Percentiles rank a stretch among this genome's conserved stretches.
phyloP scores from a whole-genome alignment of 2,797 vertebrate genomes.

The Siniperca scherzeri region DNA sequence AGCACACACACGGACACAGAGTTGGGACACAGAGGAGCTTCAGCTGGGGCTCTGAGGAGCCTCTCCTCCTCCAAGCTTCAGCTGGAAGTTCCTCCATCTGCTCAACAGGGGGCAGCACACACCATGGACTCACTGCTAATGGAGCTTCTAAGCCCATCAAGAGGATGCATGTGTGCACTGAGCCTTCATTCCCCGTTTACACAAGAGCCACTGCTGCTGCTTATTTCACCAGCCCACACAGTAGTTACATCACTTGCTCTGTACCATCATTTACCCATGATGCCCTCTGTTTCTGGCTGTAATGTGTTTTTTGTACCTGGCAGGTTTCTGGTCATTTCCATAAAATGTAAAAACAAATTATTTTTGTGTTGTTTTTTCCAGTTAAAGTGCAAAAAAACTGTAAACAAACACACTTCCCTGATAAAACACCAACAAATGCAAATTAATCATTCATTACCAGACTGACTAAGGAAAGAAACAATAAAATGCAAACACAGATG shows the following conservation, averaged over 20 bases:
- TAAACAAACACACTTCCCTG: too few species aligned
- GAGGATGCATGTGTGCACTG: conserved; percentile 3
- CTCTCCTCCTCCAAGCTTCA: conserved; percentile 7
- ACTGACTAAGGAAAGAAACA: too few species aligned
- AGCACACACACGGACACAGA: conserved; percentile 16
- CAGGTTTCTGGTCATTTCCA: too few species aligned
- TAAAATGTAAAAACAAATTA: too few species aligned
- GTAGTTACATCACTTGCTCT: conserved; percentile 41
- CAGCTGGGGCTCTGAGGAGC: conserved; percentile 49
- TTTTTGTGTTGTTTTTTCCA: too few species aligned
- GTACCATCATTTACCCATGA: conserved; percentile 30
- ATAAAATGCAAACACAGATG: too few species aligned
- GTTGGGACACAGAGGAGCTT: conserved; percentile 30
- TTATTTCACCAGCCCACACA: conserved; percentile 39
- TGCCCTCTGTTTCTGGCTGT: neutral
- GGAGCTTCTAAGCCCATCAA: conserved; percentile 9
- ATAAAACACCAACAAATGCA: too few species aligned
- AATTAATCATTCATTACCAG: too few species aligned
- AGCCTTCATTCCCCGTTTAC: conserved; percentile 20
- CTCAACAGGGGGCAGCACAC: conserved; percentile 56
- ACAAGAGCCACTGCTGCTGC: conserved; percentile 17
- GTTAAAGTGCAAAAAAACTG: too few species aligned
- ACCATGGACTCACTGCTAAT: neutral
- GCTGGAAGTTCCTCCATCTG: conserved; percentile 14
- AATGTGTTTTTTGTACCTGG: too few species aligned